These are phyloP conservation scores for Colletes latitarsis DNA, from an alignment of 1,140 invertebrate species.

Conservation along the genomic window DNA sequence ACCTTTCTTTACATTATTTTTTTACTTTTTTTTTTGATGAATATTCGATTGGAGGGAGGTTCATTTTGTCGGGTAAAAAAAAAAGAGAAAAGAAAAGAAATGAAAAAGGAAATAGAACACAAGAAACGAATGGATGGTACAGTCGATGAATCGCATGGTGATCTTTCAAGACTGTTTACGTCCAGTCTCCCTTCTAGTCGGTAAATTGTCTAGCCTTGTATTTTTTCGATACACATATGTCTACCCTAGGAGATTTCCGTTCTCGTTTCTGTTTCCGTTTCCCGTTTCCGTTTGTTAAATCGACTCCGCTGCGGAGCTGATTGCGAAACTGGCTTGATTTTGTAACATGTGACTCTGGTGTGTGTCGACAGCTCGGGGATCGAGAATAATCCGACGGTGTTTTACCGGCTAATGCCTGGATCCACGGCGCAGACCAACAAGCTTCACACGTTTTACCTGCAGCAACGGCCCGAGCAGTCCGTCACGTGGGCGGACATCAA, in stretches of 20 bases:
- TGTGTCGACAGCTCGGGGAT: constrained; percentile 92
- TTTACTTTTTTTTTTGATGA: not conserved
- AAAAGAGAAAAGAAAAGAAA: not conserved
- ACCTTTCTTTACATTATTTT: not conserved
- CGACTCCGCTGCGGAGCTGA: constrained; percentile 49
- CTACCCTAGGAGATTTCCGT: constrained; percentile 72
- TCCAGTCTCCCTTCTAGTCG: constrained; percentile 30
- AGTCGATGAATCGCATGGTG: constrained; percentile 68
- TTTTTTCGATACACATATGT: constrained; percentile 46
- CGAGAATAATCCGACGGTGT: constrained; percentile 96
- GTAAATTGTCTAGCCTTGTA: constrained; percentile 35
- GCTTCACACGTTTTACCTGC: constrained; percentile 96
- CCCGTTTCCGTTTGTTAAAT: constrained; percentile 65
- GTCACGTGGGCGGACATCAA: constrained; percentile 97
- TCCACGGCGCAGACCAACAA: constrained; percentile 97
- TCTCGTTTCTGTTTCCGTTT: constrained; percentile 77
- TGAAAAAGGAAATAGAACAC: not conserved
- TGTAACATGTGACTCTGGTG: constrained; percentile 58
- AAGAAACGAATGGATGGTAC: constrained; percentile 17
- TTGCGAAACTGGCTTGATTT: constrained; percentile 6
- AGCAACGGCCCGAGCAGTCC: constrained; percentile 94
- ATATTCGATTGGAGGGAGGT: constrained; percentile 1
- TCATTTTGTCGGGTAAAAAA: not conserved
- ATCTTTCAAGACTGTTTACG: constrained; percentile 61
- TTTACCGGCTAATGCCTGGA: constrained; percentile 96